Evolutionary conservation across 2,888 invertebrate species (phyloP), one percentile per base, ranked within the genome.

Genomic region (Camponotus fellah): DNA sequence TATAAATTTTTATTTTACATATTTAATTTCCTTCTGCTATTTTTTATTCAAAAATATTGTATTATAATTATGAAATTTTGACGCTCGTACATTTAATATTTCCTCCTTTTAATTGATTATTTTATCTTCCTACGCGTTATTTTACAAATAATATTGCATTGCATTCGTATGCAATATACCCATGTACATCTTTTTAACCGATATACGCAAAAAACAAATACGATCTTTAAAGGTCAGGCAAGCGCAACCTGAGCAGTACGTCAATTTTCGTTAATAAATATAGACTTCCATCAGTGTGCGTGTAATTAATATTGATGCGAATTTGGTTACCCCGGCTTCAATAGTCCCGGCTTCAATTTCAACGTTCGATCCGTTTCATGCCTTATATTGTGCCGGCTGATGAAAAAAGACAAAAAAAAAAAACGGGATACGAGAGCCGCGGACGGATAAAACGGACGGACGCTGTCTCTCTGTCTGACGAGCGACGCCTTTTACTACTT

Each of bases 231-330:
- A 71, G 79, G 79, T 80, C 79, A 80, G 60, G 17, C 72, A 71
- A 46, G 17, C 58, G 43, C 46, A 79, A 79, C 60, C 79, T 62
- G 79, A 71, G 46, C 71, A 80, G 21, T 32, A 69, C 46, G 69
- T 60, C 71, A 79, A 60, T 71, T 79, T 79, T 71, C 12, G 26
- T 37, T 72, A 71, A 80, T 79, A 79, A 79, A 79, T 79, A 62
- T 71, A 71, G 72, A 80, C 60, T 21, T 46, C 60, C 62, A 46
- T n/a, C 79, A 71, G 60, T 49, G 46, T 49, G 46, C 58, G 60
- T 34, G 14, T 80, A 80, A 80, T 60, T 80, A 80, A 80, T 80
- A 80, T 80, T 80, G 79, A 80, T 80, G 79, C 32, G 17, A 58
- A 80, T 71, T 71, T 60, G 72, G 60, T 80, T 80, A 80, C 14